Evolutionary conservation across 1,140 invertebrate genomes (phyloP).

Genomic region (Gryllus bimaculatus): DNA sequence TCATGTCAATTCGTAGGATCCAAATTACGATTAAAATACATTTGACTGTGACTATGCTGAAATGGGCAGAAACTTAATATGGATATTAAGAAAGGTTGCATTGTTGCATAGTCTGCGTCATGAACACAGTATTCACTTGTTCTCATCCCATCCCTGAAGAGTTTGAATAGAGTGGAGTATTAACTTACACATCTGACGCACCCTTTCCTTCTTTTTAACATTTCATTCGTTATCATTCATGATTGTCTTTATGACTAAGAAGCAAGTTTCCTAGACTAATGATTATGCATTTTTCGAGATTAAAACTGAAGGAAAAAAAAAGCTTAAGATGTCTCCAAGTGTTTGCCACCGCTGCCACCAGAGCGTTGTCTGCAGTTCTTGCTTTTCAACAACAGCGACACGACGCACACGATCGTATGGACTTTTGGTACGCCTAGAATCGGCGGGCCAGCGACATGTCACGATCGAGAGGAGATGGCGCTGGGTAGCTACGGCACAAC

Average conservation of each 20-base stretch:
- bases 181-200: neutral
- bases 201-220: neutral
- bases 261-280: neutral
- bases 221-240: neutral
- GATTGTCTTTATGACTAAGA: conserved; percentile 5
- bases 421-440: conserved; percentile 18
- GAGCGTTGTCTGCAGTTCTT: conserved; percentile 14
- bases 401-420: conserved; percentile 16
- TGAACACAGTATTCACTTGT: neutral
- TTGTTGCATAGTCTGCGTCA: neutral
- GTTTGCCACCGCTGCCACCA: conserved; percentile 13
- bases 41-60: neutral
- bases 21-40: no score
- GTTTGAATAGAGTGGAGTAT: neutral
- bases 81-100: neutral
- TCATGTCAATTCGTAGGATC: no score
- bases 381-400: conserved; percentile 2
- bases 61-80: neutral
- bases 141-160: neutral
- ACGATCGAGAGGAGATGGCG: conserved; percentile 23
- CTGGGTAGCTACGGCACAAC: conserved; percentile 23
- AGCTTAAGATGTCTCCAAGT: neutral
- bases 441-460: conserved; percentile 22
- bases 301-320: neutral
- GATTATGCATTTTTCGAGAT: neutral